Conservation (phyloP, 2,113 vertebrate species). For the Oplegnathus fasciatus region DNA sequence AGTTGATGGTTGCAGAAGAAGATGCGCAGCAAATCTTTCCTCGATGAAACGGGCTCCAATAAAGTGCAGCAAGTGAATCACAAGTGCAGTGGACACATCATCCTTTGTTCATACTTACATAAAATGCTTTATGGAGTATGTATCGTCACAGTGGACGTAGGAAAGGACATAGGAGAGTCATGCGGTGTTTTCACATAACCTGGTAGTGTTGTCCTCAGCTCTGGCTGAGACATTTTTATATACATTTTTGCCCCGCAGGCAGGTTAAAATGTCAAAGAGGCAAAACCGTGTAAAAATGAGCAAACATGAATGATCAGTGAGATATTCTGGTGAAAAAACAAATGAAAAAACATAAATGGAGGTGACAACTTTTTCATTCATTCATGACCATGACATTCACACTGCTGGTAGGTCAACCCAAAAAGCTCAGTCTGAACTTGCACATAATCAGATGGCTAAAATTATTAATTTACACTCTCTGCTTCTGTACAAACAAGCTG, state of each 20-base stretch:
- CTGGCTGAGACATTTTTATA: not conserved
- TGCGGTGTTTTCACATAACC: not conserved
- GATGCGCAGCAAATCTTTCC: not conserved
- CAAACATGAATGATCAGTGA: not conserved
- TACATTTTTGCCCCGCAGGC: not conserved
- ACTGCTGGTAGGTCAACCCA: not conserved
- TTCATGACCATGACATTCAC: not conserved
- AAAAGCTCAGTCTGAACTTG: not conserved
- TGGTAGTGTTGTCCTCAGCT: not conserved
- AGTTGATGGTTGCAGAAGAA: not conserved
- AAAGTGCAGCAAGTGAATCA: slow-evolving; percentile 27
- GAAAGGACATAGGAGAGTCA: slow-evolving; percentile 15
- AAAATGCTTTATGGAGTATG: not conserved
- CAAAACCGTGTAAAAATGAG: not conserved
- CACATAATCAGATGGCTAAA: not conserved
- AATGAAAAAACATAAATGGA: not conserved
- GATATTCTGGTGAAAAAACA: not conserved
- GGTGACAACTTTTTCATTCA: not conserved
- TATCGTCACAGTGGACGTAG: not conserved
- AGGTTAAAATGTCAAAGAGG: no score
- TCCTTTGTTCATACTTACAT: slow-evolving; percentile 8
- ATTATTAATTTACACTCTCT: not conserved
- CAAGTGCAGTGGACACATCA: slow-evolving; percentile 8
- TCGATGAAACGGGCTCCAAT: not conserved
- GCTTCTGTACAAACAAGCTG: not conserved